phyloP scores from a whole-genome alignment of 1,140 invertebrate genomes.

The Brachionus koreanus region DNA sequence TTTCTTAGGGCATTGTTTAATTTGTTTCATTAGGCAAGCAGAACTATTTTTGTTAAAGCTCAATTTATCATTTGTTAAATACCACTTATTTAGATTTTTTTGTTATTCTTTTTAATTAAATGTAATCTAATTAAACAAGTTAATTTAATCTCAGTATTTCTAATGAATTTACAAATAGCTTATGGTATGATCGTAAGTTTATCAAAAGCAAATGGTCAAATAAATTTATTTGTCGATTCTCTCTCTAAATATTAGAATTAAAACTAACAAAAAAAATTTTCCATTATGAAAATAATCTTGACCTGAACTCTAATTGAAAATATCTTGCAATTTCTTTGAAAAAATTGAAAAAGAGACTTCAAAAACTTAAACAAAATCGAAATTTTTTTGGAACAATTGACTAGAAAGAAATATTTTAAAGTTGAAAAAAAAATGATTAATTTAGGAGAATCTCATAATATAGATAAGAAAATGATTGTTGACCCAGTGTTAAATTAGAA shows the following conservation, averaged over 20 bases:
- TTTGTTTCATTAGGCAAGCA: not conserved
- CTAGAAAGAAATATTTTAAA: too few relatives aligned
- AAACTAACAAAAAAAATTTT: not conserved
- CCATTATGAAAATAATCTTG: not conserved
- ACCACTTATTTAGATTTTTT: not conserved
- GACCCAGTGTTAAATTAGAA: not conserved
- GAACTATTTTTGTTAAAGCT: not conserved
- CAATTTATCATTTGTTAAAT: not conserved
- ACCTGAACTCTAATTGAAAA: not conserved
- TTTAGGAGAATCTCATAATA: too few relatives aligned
- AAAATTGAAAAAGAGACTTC: too few relatives aligned
- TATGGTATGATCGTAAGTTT: not conserved
- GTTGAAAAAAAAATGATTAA: too few relatives aligned
- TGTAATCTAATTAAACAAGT: slow-evolving; percentile 17
- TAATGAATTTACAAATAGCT: not conserved
- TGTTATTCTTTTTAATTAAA: not conserved
- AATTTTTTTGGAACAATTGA: too few relatives aligned
- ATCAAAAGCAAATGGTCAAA: not conserved
- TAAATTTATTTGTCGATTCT: not conserved
- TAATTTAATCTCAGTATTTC: not conserved
- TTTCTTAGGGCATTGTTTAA: not conserved
- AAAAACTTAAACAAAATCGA: too few relatives aligned
- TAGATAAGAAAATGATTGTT: too few relatives aligned
- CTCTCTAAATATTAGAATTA: not conserved
- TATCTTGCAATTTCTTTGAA: too few relatives aligned